phyloP scores from a whole-genome alignment of 2,888 invertebrate species.

The Vanessa cardui region DNA sequence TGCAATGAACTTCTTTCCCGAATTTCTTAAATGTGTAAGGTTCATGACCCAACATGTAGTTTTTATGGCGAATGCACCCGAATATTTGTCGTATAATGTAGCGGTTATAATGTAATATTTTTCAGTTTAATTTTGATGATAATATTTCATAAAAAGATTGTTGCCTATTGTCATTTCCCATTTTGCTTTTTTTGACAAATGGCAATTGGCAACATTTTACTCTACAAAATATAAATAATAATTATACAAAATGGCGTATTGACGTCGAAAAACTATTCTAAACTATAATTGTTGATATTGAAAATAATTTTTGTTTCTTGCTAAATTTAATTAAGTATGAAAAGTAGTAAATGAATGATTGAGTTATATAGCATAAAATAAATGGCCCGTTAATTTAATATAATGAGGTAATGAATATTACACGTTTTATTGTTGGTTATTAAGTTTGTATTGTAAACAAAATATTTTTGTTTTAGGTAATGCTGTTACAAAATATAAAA shows the following conservation, averaged over 20 bases:
- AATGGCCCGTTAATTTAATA: not conserved
- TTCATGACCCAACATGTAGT: too few species aligned
- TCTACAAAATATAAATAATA: not conserved
- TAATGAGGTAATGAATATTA: conserved; percentile 8
- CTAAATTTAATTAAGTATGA: not conserved
- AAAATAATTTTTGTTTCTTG: not conserved
- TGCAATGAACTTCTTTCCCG: too few species aligned
- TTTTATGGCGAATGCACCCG: too few species aligned
- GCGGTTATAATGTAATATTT: too few species aligned
- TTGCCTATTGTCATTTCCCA: too few species aligned
- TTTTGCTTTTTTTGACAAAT: not conserved
- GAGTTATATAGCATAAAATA: not conserved
- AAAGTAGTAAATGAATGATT: not conserved
- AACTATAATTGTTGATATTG: not conserved
- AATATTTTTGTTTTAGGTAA: conserved; percentile 24
- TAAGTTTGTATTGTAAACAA: conserved; percentile 18
- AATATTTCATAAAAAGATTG: too few species aligned
- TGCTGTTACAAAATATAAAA: conserved; percentile 34
- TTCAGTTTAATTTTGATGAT: too few species aligned
- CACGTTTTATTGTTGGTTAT: conserved; percentile 1
- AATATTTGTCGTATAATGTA: too few species aligned
- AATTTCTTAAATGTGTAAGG: too few species aligned
- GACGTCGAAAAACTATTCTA: conserved; percentile 6
- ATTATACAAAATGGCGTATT: conserved; percentile 16
- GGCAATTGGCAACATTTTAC: conserved; percentile 10